These are phyloP conservation scores for Dolichoris vasculosae DNA, from an alignment of 1,140 invertebrate genomes.

Conservation along the genomic window DNA sequence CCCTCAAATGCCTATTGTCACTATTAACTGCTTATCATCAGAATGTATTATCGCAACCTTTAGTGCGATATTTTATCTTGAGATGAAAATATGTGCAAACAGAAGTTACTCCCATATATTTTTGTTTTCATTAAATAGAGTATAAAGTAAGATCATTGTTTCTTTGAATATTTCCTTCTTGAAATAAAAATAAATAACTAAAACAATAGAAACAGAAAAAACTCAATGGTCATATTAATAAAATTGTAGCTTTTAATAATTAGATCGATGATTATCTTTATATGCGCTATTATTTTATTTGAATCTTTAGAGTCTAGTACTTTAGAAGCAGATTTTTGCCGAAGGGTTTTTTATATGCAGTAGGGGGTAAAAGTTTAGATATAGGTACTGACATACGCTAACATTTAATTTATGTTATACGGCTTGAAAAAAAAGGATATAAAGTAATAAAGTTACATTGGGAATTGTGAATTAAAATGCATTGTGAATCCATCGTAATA, in stretches of 20 bases:
- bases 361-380: background rate
- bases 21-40: background rate
- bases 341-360: background rate
- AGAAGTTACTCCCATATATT: background rate
- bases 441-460: background rate
- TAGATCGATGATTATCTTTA: background rate
- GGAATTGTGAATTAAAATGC: background rate
- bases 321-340: background rate
- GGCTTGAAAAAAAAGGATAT: background rate
- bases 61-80: background rate
- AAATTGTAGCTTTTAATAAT: background rate
- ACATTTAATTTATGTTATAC: background rate
- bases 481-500: background rate
- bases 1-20: background rate
- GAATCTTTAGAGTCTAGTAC: background rate
- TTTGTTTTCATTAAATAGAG: background rate
- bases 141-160: background rate
- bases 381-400: background rate
- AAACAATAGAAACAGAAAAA: background rate
- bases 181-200: background rate
- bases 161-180: background rate
- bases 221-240: background rate
- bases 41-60: background rate
- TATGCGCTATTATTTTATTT: constrained; percentile 5
- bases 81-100: background rate